Conservation (phyloP, 2,113 vertebrate genomes). For the Pseudopodoces humilis region DNA sequence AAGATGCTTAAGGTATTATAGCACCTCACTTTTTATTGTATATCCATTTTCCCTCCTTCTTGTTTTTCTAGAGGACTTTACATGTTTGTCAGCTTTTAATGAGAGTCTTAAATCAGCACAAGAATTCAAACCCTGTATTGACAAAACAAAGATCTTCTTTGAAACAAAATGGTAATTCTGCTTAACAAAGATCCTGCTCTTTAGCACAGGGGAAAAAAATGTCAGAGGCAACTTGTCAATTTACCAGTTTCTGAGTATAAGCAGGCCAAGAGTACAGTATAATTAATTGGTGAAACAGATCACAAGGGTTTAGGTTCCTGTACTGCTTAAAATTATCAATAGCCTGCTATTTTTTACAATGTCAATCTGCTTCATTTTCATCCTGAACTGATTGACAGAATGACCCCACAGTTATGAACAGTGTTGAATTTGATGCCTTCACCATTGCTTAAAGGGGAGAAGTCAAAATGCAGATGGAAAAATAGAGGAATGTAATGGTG, state of each 20-base stretch:
- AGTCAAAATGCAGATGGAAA: constrained; percentile 49
- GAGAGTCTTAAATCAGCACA: not conserved
- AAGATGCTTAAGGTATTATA: not conserved
- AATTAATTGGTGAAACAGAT: constrained; percentile 1
- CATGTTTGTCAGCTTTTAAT: not conserved
- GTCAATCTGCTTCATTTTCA: not conserved
- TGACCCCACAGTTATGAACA: not conserved
- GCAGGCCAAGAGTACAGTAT: not conserved
- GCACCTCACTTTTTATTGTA: not conserved
- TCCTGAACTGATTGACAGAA: not conserved
- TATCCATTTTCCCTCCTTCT: not conserved
- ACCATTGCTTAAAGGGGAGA: not conserved
- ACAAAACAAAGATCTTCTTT: not conserved
- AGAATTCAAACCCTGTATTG: not conserved
- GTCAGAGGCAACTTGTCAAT: not conserved
- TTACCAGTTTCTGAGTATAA: not conserved
- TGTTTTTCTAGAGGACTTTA: not conserved
- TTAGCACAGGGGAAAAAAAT: not conserved
- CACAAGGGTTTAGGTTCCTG: not conserved
- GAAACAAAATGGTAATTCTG: not conserved
- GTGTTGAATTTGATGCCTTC: not conserved
- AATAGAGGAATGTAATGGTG: not conserved
- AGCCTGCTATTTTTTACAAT: not conserved
- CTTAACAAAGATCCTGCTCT: not conserved
- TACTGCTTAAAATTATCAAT: not conserved